phyloP scores from a whole-genome alignment of 2,113 vertebrate species.

The Stegastes partitus region DNA sequence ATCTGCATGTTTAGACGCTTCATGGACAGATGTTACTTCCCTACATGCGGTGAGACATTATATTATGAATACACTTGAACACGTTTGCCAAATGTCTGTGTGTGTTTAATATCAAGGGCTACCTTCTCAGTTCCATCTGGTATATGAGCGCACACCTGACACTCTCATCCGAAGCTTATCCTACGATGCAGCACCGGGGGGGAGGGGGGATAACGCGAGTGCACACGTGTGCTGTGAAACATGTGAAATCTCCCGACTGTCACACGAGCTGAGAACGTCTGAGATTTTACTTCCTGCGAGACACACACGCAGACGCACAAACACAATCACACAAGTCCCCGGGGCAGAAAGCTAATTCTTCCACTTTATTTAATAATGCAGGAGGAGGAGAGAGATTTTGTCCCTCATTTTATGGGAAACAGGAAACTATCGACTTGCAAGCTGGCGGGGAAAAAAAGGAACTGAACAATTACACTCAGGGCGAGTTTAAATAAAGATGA shows the following conservation, averaged over 20 bases:
- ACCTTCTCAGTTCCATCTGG: slow-evolving; percentile 39
- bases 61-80: slow-evolving; percentile 47
- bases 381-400: slow-evolving; percentile 19
- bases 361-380: slow-evolving; percentile 62
- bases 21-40: slow-evolving; percentile 2
- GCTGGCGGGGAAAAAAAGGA: slow-evolving; percentile 17
- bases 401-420: slow-evolving; percentile 28
- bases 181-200: slow-evolving; percentile 19
- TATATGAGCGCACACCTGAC: slow-evolving; percentile 41
- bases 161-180: slow-evolving; percentile 44
- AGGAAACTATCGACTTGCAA: slow-evolving; percentile 40
- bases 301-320: slow-evolving; percentile 12
- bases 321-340: slow-evolving; percentile 14
- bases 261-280: slow-evolving; percentile 10
- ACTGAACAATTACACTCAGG: slow-evolving; percentile 21
- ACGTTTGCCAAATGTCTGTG: slow-evolving; percentile 26
- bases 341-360: slow-evolving; percentile 41
- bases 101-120: slow-evolving; percentile 21
- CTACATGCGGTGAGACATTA: background rate
- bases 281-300: background rate
- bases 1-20: slow-evolving; percentile 2
- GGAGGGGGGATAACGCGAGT: slow-evolving; percentile 13
- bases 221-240: slow-evolving; percentile 15
- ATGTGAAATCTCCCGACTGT: slow-evolving; percentile 34
- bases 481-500: slow-evolving; percentile 22